phyloP scores from a whole-genome alignment of 2,797 vertebrate genomes.

The Parauchenoglanis ngamensis region DNA sequence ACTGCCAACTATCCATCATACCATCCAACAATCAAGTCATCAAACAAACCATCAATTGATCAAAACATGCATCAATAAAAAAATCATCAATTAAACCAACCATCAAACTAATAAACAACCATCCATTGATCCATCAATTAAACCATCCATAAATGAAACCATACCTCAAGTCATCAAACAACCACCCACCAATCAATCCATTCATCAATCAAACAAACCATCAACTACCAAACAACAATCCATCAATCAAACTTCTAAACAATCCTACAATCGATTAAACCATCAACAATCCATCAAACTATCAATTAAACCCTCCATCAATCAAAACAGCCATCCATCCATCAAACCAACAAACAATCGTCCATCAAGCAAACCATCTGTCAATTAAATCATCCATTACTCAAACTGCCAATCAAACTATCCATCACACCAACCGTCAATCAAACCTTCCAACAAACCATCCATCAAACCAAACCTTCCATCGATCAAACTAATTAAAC shows the following conservation, averaged over 20 bases:
- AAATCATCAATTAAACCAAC: background rate
- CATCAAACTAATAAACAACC: background rate
- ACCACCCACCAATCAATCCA: background rate
- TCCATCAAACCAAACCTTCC: background rate
- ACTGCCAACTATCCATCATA: background rate
- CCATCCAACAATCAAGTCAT: background rate
- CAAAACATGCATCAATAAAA: background rate
- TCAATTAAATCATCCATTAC: background rate
- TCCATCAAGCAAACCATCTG: background rate
- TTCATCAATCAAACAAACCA: background rate
- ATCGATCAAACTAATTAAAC: background rate
- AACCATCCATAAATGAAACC: background rate
- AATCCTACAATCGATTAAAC: background rate
- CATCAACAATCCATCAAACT: background rate
- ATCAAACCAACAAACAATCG: background rate
- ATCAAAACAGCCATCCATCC: background rate
- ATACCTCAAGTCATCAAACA: background rate
- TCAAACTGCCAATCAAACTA: background rate
- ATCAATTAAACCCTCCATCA: background rate
- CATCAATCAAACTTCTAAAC: background rate
- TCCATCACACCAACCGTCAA: background rate
- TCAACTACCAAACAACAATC: background rate
- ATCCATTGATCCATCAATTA: background rate
- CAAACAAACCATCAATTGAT: background rate
- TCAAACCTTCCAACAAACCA: background rate